Evolutionary conservation across 2,888 invertebrate genomes (phyloP), one percentile per base, ranked within the genome.

Genomic region (Eulithis testata): DNA sequence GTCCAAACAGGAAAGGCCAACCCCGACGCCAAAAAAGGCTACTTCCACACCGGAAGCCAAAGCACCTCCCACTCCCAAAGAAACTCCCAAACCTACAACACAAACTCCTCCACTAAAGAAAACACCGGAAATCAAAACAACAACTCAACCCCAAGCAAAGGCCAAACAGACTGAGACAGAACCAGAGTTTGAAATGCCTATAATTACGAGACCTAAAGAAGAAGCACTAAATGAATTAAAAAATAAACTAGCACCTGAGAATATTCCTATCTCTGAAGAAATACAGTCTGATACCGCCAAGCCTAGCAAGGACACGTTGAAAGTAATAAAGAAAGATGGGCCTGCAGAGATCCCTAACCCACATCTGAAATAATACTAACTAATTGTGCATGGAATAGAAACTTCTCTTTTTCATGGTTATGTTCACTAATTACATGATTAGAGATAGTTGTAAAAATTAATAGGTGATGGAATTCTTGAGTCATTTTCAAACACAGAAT

Each of bases 251-350:
- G 68, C 65, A 2, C 82, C 84, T 6, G 79, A 86, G 68, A 77
- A 84, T 71, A 91, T 89, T 63, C 95, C 95, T 4, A 93, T 95
- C 11, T 86, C 85, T 63, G 95, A 95, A 78, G 87, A 93, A 55
- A 94, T 94, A 66, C 88, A 90, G 3, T 87, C 89, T 0, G 95
- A 95, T 73, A 94, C 94, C 0, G 82, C 84, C 21, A 93, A 94
- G 62, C 94, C 95, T 0, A 83, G 83, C 72, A 89, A 90, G 66
- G 93, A 94, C 71, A 94, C 90, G 56, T 87, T 95, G 36, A 95
- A 94, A 84, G 94, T 95, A 3, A 95, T 95, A 64, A 95, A 92
- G 76, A 94, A 93, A 75, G 93, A 89, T 65, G 95, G 95, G 9
- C 93, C 93, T 2, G 80, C 86, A 27, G 93, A 92, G 74, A 93